Percentiles rank a stretch among this genome's conserved stretches.
Evolutionary conservation across 2,797 vertebrate species (phyloP).

Genomic region (Eospalax fontanierii): DNA sequence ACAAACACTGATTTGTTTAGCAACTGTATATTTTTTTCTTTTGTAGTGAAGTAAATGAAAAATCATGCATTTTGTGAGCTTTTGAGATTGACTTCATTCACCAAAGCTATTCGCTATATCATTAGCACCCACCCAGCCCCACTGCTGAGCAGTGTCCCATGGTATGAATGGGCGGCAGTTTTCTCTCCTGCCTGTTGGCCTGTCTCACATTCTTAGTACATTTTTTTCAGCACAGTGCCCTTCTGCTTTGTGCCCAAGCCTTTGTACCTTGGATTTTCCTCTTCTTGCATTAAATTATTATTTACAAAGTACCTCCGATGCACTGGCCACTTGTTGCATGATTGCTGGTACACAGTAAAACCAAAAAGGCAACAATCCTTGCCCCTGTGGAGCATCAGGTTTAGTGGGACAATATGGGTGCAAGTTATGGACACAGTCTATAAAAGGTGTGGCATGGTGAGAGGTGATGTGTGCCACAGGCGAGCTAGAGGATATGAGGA

Average conservation of each 20-base stretch:
- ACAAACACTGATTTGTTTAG: neutral
- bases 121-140: neutral
- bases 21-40: neutral
- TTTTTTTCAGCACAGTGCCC: neutral
- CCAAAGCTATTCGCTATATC: rapidly evolving
- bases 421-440: neutral
- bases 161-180: rapidly evolving
- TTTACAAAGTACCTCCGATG: rapidly evolving
- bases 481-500: neutral
- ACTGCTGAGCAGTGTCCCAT: rapidly evolving
- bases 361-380: neutral
- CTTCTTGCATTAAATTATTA: neutral
- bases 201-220: neutral
- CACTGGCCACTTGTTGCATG: too few relatives aligned
- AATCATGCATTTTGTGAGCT: neutral
- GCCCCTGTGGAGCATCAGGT: neutral
- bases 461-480: neutral
- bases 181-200: too few relatives aligned
- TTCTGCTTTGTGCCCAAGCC: neutral
- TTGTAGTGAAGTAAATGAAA: neutral
- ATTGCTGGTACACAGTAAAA: neutral
- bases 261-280: neutral
- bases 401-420: neutral
- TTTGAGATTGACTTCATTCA: neutral
- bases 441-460: rapidly evolving